Base-by-base conservation (phyloP, 2,113 vertebrate species). In the Leiothrix lutea region DNA sequence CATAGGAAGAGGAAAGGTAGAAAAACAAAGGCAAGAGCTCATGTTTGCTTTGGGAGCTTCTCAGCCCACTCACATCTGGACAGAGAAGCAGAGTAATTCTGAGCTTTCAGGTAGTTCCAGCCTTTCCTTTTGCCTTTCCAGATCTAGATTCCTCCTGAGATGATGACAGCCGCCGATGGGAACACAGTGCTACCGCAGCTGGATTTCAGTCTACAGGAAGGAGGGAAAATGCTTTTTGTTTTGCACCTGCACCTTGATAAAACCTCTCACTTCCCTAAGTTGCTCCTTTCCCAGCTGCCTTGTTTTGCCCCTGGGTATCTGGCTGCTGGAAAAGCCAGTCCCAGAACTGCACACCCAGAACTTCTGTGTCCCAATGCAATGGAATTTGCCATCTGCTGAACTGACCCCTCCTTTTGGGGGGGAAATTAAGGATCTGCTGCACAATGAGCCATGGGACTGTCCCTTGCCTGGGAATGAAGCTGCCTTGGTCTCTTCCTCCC, bases 211-310 rank as follows among this genome's bases (percentile, higher is more conserved):
- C 50, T 31, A 9, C 2, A 4, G 57, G 67, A 82, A 73, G 48
- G 23, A 29, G 54, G 22, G 70, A 53, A 86, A 57, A 48, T 0
- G 73, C 82, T 96, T 97, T 67, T 77, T 77, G 38, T 88, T 92
- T 93, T 86, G 95, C 97, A 97, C 97, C 93, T 97, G 97, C 97
- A 96, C 97, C 98, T 97, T 93, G 92, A 90, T 87, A 61, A 92
- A 75, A 51, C 91, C 45, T 83, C 84, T 96, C 91, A 44, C 81
- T 95, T 72, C 87, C 88, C 56, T 11, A 2, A 72, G 4, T 36
- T 56, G n/a, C 64, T 53, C 53, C 71, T 86, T 50, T 67, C 62
- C 86, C 58, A 24, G 38, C 66, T 72, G 56, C 79, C 58, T 69
- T 9, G 6, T 64, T 70, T 80, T 33, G 24, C 2, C 4, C 57